Evolutionary conservation across 1,140 invertebrate species (phyloP), one percentile per base, ranked within the genome.

Genomic region (Papilio polyxenes): DNA sequence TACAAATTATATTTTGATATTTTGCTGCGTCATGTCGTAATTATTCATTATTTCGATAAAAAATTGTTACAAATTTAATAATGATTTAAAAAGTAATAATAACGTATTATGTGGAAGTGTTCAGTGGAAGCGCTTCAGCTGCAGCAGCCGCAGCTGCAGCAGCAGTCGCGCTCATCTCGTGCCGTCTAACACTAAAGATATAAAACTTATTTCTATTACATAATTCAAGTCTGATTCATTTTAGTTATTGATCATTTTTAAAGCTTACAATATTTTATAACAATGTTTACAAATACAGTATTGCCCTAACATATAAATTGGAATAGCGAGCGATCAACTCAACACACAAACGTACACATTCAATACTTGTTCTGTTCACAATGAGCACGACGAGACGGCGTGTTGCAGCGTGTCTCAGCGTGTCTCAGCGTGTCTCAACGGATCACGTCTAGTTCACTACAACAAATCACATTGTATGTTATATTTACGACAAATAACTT

Each of bases 1-100:
- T 75, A 75, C 44, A 40, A 49, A 75, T 75, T 75, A 75, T 44
- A 49, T 75, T 75, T 75, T 49, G 74, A 75, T 49, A 75, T 48
- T 75, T 56, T 62, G 17, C n/a, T 8, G 59, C 17, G n/a, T 23
- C n/a, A 9, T 20, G 40, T 6, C 40, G 40, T 56, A 31, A 31
- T 17, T 0, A 15, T 17, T n/a, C 15, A 56, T 56, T 17, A 17
- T 56, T 56, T 56, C 15, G 13, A 56, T 56, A 17, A 56, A 17
- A 56, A 56, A 56, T 56, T 1, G 5, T 17, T 56, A 56, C 17
- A 56, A 56, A 56, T 56, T 17, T 17, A 56, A 56, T 17, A 17
- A 17, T 15, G 51, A 13, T 53, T 53, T 53, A 44, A 44, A 51
- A 51, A 9, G 13, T 10, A 51, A 51, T 20, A 62, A 62, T 62